Base-by-base conservation (phyloP, 2,888 invertebrate species). In the Eristalis tenax region DNA sequence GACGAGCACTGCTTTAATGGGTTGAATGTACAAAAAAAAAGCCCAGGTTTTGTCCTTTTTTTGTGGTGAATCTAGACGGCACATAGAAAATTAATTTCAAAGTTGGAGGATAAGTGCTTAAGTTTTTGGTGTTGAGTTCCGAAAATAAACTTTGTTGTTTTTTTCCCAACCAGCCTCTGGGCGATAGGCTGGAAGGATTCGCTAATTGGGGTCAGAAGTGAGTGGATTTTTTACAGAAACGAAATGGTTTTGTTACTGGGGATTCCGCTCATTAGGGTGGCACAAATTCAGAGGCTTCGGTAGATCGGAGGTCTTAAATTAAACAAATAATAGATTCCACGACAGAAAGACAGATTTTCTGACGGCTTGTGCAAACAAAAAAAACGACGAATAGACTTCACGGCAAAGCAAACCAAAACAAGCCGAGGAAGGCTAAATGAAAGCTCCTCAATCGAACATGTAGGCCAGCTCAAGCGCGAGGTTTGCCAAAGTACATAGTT, bases 61-160 rank as follows among this genome's bases (percentile, higher is more conserved):
- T 23, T 26, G 1, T 59, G 22, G 13, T 59, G 59, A 13, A 23
- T 15, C 22, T 59, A 23, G 63, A 13, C 63, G 63, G 43, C 43
- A 73, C 71, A 63, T 43, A 43, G 63, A 63, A 18, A 50, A 73
- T 73, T 73, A 73, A 73, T 63, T 73, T 43, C 4, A 43, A 59
- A 73, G 71, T 32, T 73, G 28, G n/a, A 43, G 38, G 71, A 22
- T 63, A 73, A 73, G 63, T 73, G 71, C 43, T 2, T 43, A 61
- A 63, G 63, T 73, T 38, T 23, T 10, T 23, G 26, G 59, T 26
- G 23, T 23, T 28, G 59, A 18, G 50, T 50, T 50, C 18, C 5
- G 5, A 43, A 43, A 43, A 43, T 32, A 32, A 43, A 43, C 4
- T 5, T 43, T 43, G 43, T 5, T 43, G 5, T 5, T 4, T n/a